phyloP scores from a whole-genome alignment of 2,888 invertebrate species.

The Allolobophora icterica region DNA sequence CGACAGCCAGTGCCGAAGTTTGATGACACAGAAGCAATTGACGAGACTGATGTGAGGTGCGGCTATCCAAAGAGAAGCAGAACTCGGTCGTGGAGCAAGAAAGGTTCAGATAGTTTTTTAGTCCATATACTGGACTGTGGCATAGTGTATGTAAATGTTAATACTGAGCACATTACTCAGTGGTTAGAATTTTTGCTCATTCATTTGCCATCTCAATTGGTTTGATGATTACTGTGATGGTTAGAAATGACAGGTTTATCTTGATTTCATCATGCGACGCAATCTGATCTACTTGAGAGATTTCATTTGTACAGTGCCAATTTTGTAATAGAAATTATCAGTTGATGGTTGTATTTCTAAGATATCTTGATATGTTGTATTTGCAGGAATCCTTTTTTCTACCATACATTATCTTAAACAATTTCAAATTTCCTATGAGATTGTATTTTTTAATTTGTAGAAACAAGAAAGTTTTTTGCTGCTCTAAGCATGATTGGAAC shows the following conservation, averaged over 20 bases:
- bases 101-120: conserved; percentile 28
- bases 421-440: neutral
- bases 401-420: neutral
- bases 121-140: neutral
- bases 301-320: no score
- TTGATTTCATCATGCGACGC: neutral
- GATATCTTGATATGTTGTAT: neutral
- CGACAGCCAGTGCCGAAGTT: neutral
- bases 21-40: conserved; percentile 36
- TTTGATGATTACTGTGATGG: neutral
- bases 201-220: neutral
- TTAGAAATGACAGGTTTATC: neutral
- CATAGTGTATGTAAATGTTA: neutral
- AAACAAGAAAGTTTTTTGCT: conserved; percentile 75
- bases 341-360: neutral
- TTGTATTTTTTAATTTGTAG: conserved; percentile 38
- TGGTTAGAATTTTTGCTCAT: neutral
- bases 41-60: conserved; percentile 35
- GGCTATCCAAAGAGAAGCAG: conserved; percentile 37
- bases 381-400: neutral
- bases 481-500: conserved; percentile 88
- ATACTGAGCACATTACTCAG: neutral
- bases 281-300: no score
- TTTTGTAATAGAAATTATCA: neutral
- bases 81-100: conserved; percentile 35